Conservation (phyloP, 2,888 invertebrate genomes). For the Nemapogon koenigi region DNA sequence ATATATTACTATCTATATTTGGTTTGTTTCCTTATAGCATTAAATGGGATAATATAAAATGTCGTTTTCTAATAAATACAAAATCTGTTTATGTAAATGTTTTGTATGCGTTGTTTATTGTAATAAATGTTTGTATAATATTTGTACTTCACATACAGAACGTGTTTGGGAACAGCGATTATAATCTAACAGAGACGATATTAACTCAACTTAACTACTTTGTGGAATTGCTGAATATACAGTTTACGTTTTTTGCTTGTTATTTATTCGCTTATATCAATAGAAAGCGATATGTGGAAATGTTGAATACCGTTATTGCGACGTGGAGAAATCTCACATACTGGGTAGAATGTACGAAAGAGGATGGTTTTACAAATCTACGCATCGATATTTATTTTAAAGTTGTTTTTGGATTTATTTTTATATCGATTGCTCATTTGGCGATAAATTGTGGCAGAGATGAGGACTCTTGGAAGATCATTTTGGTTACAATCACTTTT, state of each 20-base stretch:
- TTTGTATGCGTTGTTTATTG: conserved; percentile 26
- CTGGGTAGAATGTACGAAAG: background rate
- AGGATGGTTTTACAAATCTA: background rate
- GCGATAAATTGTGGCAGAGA: conserved; percentile 30
- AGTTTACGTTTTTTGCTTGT: conserved; percentile 24
- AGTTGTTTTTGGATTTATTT: conserved; percentile 20
- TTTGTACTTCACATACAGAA: conserved; percentile 28
- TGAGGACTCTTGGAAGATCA: conserved; percentile 35
- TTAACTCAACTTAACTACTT: conserved; percentile 40
- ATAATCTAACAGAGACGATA: conserved; percentile 26
- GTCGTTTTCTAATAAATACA: conserved; percentile 22
- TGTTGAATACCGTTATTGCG: conserved; percentile 33
- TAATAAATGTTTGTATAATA: conserved; percentile 26
- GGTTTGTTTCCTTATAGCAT: conserved; percentile 32
- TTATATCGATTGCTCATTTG: conserved; percentile 24
- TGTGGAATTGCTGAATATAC: conserved; percentile 27
- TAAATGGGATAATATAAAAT: conserved; percentile 21
- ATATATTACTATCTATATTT: conserved; percentile 23
- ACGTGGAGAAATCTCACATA: conserved; percentile 8
- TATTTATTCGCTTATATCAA: conserved; percentile 31
- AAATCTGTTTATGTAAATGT: conserved; percentile 38
- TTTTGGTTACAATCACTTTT: conserved; percentile 32
- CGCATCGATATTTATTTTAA: background rate
- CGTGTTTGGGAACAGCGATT: conserved; percentile 23
- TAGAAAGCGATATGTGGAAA: conserved; percentile 29